A percentile compares a stretch with the other conserved stretches of the same genome.
Evolutionary conservation across 2,797 vertebrate species (phyloP).

Genomic region (Chelidonichthys spinosus): DNA sequence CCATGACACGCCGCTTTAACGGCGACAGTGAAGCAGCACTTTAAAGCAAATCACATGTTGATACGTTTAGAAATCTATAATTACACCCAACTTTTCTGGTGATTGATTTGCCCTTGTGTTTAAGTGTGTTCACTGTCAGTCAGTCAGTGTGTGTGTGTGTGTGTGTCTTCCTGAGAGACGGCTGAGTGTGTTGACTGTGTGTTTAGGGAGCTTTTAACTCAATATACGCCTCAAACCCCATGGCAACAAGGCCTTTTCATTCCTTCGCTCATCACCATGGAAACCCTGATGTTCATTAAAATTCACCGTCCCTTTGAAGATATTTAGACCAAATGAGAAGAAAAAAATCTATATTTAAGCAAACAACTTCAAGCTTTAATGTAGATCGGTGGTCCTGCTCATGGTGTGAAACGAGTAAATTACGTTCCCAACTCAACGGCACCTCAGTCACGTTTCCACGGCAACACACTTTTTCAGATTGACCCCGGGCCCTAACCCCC

Average conservation of each 20-base stretch:
- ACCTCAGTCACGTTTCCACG: too few relatives aligned
- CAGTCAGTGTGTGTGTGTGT: constrained; percentile 8
- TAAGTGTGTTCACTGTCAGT: constrained; percentile 4
- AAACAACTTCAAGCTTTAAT: constrained; percentile 24
- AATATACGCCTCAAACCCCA: constrained; percentile 68
- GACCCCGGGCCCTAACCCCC: too few relatives aligned
- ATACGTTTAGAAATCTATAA: constrained; percentile 37
- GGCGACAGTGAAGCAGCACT: neutral
- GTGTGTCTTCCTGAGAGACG: constrained; percentile 35
- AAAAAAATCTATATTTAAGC: constrained; percentile 30
- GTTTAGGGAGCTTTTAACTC: constrained; percentile 79
- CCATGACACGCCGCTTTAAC: constrained; percentile 7
- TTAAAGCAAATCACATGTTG: constrained; percentile 25
- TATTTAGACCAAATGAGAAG: constrained; percentile 54
- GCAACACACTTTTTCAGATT: too few relatives aligned
- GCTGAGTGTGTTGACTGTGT: constrained; percentile 68
- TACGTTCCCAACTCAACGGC: too few relatives aligned
- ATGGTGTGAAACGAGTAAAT: neutral
- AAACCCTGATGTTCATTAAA: constrained; percentile 68
- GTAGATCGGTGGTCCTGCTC: neutral
- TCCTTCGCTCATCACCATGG: constrained; percentile 68
- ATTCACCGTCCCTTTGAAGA: constrained; percentile 62
- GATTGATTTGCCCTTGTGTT: constrained; percentile 36
- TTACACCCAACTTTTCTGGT: neutral
- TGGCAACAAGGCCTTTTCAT: constrained; percentile 66